Percentiles rank a stretch among this genome's conserved stretches.
Conservation (phyloP, 2,888 invertebrate species). For the Spodoptera exigua region DNA sequence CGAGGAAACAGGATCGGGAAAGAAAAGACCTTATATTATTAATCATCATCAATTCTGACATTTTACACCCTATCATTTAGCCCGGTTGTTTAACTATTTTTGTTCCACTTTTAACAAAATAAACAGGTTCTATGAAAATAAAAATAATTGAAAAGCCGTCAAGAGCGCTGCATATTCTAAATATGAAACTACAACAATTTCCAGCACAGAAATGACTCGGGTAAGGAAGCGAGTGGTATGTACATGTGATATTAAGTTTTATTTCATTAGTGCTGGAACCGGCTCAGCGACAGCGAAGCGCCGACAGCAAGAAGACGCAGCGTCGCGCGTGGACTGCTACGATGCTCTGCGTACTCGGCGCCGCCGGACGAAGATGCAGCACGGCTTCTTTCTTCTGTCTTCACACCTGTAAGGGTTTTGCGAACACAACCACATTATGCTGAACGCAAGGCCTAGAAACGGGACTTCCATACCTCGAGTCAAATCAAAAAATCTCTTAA, state of each 20-base stretch:
- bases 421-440: conserved; percentile 89
- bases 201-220: conserved; percentile 80
- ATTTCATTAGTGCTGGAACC: conserved; percentile 62
- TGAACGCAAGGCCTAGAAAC: conserved; percentile 84
- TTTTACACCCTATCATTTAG: conserved; percentile 65
- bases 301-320: conserved; percentile 54
- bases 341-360: conserved; percentile 53
- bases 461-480: conserved; percentile 85
- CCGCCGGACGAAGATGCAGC: conserved; percentile 55
- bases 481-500: conserved; percentile 80
- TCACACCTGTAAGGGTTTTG: conserved; percentile 88
- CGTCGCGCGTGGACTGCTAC: conserved; percentile 58
- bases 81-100: conserved; percentile 29
- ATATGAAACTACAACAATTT: conserved; percentile 21
- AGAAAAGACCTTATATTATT: conserved; percentile 77
- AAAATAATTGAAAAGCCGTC: conserved; percentile 73
- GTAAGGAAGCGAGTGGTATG: conserved; percentile 79
- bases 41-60: conserved; percentile 56
- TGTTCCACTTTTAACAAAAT: conserved; percentile 46
- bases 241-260: conserved; percentile 72
- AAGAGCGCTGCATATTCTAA: conserved; percentile 68
- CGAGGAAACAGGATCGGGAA: conserved; percentile 81
- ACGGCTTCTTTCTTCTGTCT: conserved; percentile 72
- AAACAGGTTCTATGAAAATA: conserved; percentile 56
- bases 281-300: conserved; percentile 52